Evolutionary conservation across 2,797 vertebrate species (phyloP).

Genomic region (Sebastes elongatus): DNA sequence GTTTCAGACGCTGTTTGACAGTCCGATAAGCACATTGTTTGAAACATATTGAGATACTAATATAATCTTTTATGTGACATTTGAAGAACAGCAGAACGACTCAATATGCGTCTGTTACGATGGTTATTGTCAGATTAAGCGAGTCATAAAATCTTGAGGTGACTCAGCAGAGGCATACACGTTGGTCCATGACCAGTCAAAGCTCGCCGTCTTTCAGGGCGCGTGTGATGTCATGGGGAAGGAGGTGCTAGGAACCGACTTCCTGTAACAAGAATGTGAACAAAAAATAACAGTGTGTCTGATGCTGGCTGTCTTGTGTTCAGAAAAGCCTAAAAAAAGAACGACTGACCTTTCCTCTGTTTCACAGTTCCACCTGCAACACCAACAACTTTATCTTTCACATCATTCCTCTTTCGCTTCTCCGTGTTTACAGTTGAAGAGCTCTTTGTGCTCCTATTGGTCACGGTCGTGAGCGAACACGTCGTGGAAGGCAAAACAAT

Average conservation of each 20-base stretch:
- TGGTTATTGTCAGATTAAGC: no score
- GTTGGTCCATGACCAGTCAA: no score
- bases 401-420: neutral
- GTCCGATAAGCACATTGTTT: neutral
- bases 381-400: neutral
- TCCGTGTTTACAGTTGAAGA: neutral
- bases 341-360: neutral
- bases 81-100: neutral
- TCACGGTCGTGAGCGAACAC: no score
- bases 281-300: neutral
- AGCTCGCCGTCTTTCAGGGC: no score
- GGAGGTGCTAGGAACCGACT: neutral
- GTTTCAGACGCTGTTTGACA: neutral
- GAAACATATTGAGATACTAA: neutral
- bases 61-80: neutral
- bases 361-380: neutral
- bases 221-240: neutral
- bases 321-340: no score
- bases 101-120: no score
- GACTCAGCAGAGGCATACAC: no score
- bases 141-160: no score
- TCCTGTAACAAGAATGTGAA: neutral
- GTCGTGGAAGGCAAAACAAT: neutral
- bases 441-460: no score
- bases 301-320: neutral